Evolutionary conservation across 2,888 invertebrate genomes (phyloP), one percentile per base, ranked within the genome.

Genomic region (Chorisops tibialis): DNA sequence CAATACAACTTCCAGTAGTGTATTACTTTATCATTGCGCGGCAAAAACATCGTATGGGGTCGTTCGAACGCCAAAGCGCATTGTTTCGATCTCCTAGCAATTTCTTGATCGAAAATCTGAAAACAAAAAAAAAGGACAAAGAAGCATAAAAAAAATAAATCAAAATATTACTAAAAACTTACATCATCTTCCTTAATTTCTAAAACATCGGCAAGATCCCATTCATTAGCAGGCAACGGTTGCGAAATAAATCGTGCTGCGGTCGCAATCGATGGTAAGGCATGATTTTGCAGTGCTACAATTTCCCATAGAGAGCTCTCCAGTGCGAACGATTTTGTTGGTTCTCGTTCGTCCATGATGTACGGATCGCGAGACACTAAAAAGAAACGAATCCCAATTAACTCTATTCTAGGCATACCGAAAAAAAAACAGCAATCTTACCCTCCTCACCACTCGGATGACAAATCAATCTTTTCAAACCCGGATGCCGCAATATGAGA

Each of bases 241-340:
- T 83, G 81, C 54, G 84, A 82, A 54, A 92, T 86, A 68, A 89
- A 87, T 67, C 82, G 74, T 0, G 93, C 92, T 0, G 88, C 87
- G 49, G 81, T 82, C 16, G 87, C 83, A 7, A 93, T 86, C 63
- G 82, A 82, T 3, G 93, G 90, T 68, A 88, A 72, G 11, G 83
- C 82, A 74, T 93, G 92, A 66, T 82, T 80, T 72, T 90, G 87
- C 66, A 96, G 80, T 11, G 89, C 85, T 69, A 86, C 83, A 64
- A 95, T 82, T 81, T 98, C 97, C 97, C 97, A 98, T 60, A 98
- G 82, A 50, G 91, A 93, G 72, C 96, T 95, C 65, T 90, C 86
- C 4, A 93, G 80, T 0, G 97, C 98, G 68, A 86, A 85, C 7
- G 92, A 87, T 70, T 87, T 85, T 2, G 82, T 75, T 1, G 93